Evolutionary conservation across 2,113 vertebrate genomes (phyloP).

Genomic region (Podarcis cretensis): DNA sequence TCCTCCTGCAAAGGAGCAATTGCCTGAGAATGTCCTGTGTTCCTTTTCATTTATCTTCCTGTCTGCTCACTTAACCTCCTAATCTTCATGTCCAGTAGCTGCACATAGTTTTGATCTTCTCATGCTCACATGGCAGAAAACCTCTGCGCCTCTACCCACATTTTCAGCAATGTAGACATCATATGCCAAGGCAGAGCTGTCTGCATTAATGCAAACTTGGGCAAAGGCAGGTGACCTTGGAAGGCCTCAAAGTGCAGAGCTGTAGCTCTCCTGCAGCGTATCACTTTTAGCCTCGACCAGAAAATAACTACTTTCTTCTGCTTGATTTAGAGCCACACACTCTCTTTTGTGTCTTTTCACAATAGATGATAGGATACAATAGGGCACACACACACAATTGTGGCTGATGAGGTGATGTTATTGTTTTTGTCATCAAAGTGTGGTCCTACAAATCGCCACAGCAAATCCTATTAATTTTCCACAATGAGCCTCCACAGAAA

Average conservation of each 20-base stretch:
- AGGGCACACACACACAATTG: background rate
- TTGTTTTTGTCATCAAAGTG: constrained; percentile 32
- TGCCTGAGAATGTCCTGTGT: background rate
- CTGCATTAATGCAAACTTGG: constrained; percentile 22
- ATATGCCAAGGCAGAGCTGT: background rate
- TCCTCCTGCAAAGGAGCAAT: background rate
- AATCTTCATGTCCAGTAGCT: background rate
- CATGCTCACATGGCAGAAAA: too few relatives aligned
- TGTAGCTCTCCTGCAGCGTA: background rate
- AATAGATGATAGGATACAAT: constrained; percentile 24
- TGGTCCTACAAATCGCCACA: constrained; percentile 34
- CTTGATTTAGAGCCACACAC: constrained; percentile 11
- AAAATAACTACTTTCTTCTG: constrained; percentile 34
- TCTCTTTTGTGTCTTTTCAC: constrained; percentile 36
- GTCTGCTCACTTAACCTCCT: background rate
- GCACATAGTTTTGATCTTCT: background rate
- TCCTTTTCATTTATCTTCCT: background rate
- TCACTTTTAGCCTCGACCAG: constrained; percentile 26
- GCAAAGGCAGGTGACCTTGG: constrained; percentile 8
- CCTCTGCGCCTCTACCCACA: background rate
- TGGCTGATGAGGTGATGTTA: background rate
- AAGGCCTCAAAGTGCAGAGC: background rate
- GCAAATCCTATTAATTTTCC: constrained; percentile 5
- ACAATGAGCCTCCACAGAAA: constrained; percentile 46
- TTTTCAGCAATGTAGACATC: background rate